A percentile compares a stretch with the other conserved stretches of the same genome.
Evolutionary conservation across 2,113 vertebrate genomes (phyloP).

Genomic region (Scytalopus superciliaris): DNA sequence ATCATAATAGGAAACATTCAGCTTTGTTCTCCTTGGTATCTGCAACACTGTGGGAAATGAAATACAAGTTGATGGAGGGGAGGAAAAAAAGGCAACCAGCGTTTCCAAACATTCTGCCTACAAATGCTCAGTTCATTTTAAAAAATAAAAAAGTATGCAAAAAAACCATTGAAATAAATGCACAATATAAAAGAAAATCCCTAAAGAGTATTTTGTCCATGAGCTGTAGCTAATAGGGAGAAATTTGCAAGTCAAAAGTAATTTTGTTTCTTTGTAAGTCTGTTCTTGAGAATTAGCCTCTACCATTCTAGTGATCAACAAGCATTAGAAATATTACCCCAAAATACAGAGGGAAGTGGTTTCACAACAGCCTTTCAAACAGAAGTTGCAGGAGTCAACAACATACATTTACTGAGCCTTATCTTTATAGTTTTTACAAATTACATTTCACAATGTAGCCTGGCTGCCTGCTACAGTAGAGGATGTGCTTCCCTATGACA

Average conservation of each 20-base stretch:
- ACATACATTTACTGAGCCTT: neutral
- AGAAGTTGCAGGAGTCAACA: constrained; percentile 15
- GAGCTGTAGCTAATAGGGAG: constrained; percentile 32
- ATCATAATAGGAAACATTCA: constrained; percentile 33
- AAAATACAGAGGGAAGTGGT: constrained; percentile 37
- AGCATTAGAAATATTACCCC: constrained; percentile 46
- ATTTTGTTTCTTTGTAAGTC: constrained; percentile 48
- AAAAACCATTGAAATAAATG: neutral
- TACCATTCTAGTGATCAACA: constrained; percentile 38
- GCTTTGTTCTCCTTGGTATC: constrained; percentile 20
- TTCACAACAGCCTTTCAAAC: constrained; percentile 33
- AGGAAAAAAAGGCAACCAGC: neutral
- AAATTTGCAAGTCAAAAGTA: constrained; percentile 63
- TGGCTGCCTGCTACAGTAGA: neutral
- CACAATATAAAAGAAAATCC: constrained; percentile 27
- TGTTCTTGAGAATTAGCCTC: constrained; percentile 49
- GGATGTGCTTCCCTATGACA: neutral
- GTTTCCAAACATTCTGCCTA: neutral
- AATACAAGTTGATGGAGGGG: neutral
- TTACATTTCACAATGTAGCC: neutral
- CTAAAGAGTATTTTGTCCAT: constrained; percentile 12
- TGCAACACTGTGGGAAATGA: constrained; percentile 24
- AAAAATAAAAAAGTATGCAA: constrained; percentile 1
- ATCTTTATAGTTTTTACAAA: constrained; percentile 19
- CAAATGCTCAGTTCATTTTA: neutral